These are phyloP conservation scores for Pseudorectes ferrugineus DNA, from an alignment of 2,113 vertebrate genomes.

Conservation along the genomic window DNA sequence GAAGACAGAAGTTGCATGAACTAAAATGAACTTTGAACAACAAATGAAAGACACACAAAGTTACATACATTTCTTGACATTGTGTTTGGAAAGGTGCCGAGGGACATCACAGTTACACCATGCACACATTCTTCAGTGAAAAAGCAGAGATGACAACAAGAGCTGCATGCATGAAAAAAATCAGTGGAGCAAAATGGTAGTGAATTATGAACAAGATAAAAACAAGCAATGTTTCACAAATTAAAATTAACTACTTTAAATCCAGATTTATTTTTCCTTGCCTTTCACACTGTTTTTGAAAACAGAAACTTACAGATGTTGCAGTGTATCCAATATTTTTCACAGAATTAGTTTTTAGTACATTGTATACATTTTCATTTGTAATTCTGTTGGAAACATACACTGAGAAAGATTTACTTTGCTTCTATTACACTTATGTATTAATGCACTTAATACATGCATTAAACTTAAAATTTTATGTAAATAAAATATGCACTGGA, in stretches of 20 bases:
- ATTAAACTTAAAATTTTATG: background rate
- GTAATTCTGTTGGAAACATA: background rate
- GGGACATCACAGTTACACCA: constrained; percentile 33
- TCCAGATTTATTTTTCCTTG: background rate
- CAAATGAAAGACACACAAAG: constrained; percentile 53
- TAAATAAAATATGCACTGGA: background rate
- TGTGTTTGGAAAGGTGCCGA: constrained; percentile 42
- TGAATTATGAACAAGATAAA: background rate
- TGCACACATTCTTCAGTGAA: background rate
- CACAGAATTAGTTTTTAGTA: background rate
- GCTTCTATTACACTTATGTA: background rate
- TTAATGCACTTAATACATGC: background rate
- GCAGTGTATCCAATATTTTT: background rate
- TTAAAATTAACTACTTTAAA: background rate
- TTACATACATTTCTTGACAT: constrained; percentile 60
- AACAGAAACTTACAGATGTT: background rate
- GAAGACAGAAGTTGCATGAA: constrained; percentile 59
- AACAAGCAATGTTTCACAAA: background rate
- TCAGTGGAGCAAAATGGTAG: background rate
- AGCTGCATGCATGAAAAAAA: background rate
- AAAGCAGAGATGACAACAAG: constrained; percentile 42
- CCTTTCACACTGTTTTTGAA: background rate
- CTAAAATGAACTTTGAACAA: constrained; percentile 52
- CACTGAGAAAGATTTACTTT: background rate
- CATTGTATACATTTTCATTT: background rate